These are phyloP conservation scores for Agonum fuliginosum DNA, from an alignment of 2,888 invertebrate genomes.

Conservation along the genomic window DNA sequence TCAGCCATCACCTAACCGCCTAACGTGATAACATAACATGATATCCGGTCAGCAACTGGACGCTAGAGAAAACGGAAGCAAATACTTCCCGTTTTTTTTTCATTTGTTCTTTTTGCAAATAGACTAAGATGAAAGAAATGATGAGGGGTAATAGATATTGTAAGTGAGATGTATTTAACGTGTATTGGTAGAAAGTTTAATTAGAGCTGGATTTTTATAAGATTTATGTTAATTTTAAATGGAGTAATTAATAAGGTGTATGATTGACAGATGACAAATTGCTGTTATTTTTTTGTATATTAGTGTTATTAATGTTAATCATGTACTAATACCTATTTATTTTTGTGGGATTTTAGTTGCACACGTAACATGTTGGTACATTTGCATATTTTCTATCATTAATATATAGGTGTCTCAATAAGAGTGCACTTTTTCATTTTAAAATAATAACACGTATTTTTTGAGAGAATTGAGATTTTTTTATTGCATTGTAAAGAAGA, in stretches of 20 bases:
- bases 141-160: not conserved
- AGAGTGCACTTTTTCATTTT: no score
- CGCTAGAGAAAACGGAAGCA: conserved; percentile 3
- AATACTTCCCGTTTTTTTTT: not conserved
- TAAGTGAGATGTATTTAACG: not conserved
- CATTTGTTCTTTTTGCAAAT: not conserved
- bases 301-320: no score
- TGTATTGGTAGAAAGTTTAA: conserved; percentile 23
- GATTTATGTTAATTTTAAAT: conserved; percentile 5
- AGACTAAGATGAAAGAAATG: not conserved
- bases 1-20: not conserved
- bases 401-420: no score
- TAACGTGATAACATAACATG: not conserved
- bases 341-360: no score
- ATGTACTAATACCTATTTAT: no score
- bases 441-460: no score
- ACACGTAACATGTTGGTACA: no score
- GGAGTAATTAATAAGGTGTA: not conserved
- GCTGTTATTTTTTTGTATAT: not conserved
- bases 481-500: no score
- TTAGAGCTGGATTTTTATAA: not conserved
- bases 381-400: no score
- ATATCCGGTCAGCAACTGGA: not conserved
- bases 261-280: conserved; percentile 28
- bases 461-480: no score